Evolutionary conservation across 2,797 vertebrate species (phyloP).

Genomic region (Syngnathus rostellatus): DNA sequence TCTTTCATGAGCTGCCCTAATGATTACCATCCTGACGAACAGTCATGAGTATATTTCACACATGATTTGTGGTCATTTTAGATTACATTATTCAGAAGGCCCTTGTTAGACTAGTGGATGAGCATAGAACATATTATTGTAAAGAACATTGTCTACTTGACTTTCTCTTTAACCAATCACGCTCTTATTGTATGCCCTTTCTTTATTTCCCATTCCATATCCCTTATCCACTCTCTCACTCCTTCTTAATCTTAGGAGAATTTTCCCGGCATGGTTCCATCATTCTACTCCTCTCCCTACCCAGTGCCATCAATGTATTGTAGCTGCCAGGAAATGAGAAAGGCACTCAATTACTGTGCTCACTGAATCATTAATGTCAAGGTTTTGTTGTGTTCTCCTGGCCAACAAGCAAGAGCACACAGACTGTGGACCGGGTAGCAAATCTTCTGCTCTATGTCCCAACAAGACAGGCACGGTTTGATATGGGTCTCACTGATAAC

Average conservation of each 20-base stretch:
- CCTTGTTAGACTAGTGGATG: too few relatives aligned
- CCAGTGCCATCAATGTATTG: conserved; percentile 46
- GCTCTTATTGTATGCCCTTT: conserved; percentile 20
- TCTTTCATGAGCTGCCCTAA: too few relatives aligned
- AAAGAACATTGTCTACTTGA: too few relatives aligned
- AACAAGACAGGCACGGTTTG: conserved; percentile 55
- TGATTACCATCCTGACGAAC: too few relatives aligned
- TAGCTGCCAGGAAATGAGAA: conserved; percentile 65
- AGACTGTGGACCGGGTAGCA: conserved; percentile 51
- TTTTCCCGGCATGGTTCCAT: conserved; percentile 23
- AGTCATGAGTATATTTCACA: too few relatives aligned
- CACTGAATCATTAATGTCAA: conserved; percentile 68
- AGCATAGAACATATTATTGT: too few relatives aligned
- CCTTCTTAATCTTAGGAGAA: conserved; percentile 24
- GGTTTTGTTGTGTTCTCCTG: conserved; percentile 50
- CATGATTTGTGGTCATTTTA: too few relatives aligned
- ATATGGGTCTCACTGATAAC: conserved; percentile 60
- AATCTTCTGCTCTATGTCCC: conserved; percentile 47
- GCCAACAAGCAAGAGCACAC: conserved; percentile 49
- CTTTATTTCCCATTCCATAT: conserved; percentile 39
- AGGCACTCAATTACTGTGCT: conserved; percentile 67
- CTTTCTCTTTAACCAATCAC: conserved; percentile 21
- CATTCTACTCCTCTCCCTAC: conserved; percentile 32
- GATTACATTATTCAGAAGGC: too few relatives aligned
- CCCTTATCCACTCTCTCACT: conserved; percentile 33